Base-by-base conservation (phyloP, 1,140 invertebrate species). In the Zaprionus nigranus region DNA sequence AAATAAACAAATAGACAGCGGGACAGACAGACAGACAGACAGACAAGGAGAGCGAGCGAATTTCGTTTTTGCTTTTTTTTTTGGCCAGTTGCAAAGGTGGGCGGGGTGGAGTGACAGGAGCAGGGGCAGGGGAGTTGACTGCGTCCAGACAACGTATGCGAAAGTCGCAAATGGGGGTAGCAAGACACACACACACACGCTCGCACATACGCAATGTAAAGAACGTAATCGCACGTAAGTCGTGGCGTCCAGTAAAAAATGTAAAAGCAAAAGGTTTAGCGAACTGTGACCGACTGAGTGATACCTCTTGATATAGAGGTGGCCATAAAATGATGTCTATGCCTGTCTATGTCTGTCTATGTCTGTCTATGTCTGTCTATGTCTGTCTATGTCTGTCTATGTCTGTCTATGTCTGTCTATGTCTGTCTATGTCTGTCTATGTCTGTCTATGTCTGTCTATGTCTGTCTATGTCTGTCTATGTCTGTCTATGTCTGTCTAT, bases 171-270 rank as follows among this genome's bases (percentile, higher is more conserved):
- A 81, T 84, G 78, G 84, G 78, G 84, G 85, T 87, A 83, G 83
- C 62, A 87, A 78, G 34, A 49, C 57, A 40, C 65, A 62, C 64
- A 28, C 53, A 40, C 53, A 40, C 67, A 26, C 34, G 17, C 58
- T 69, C 61, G 57, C 54, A 64, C 51, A 22, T 53, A 46, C 65
- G 66, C 53, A 74, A 79, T 81, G 79, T 82, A 86, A 86, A 79
- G 71, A 79, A 86, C 82, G 85, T 90, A 90, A 88, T 84, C 84
- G 71, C 84, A 88, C 81, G 84, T 88, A 88, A 88, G 84, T 88
- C 84, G 54, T 84, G 85, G 57, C 78, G 84, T 88, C 84, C 84
- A 90, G 84, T 81, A 81, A 90, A 84, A 90, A 88, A 88, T 88
- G 71, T 70, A 88, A 88, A 84, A 79, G 72, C 38, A 54, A 58